phyloP scores from a whole-genome alignment of 2,797 vertebrate genomes.

The Hoplostethus atlanticus region DNA sequence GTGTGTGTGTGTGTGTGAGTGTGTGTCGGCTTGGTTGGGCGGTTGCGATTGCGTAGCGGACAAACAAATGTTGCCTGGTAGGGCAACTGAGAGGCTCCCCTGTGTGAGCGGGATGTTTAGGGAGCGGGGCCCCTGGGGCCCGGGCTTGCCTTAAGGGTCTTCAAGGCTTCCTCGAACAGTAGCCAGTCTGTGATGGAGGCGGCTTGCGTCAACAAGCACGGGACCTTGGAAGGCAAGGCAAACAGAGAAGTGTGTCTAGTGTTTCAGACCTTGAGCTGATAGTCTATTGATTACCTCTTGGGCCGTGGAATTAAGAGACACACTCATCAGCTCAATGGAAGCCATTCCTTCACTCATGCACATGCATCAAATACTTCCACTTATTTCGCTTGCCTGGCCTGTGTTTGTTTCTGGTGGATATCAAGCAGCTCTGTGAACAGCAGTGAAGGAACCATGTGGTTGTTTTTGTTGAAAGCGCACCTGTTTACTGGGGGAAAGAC shows the following conservation, averaged over 20 bases:
- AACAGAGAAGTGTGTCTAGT: slow-evolving; percentile 75
- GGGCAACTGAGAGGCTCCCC: slow-evolving; percentile 70
- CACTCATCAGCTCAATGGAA: slow-evolving; percentile 44
- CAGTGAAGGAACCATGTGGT: not conserved
- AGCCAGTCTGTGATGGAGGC: slow-evolving; percentile 69
- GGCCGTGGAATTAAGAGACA: slow-evolving; percentile 30
- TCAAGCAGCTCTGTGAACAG: slow-evolving; percentile 19
- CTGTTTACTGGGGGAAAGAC: slow-evolving; percentile 4
- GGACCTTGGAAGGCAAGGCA: slow-evolving; percentile 64
- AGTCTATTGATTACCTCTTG: slow-evolving; percentile 53
- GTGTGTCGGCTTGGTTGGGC: slow-evolving; percentile 21
- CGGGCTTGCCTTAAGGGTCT: slow-evolving; percentile 68
- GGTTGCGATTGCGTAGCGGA: slow-evolving; percentile 70
- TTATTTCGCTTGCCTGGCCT: slow-evolving; percentile 21
- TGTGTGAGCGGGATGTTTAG: slow-evolving; percentile 69
- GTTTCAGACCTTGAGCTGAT: slow-evolving; percentile 53
- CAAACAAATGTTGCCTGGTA: slow-evolving; percentile 84
- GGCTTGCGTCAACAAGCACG: slow-evolving; percentile 65
- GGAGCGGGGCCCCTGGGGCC: slow-evolving; percentile 54
- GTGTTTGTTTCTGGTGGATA: slow-evolving; percentile 37
- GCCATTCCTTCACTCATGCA: slow-evolving; percentile 32
- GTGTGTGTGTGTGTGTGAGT: slow-evolving; percentile 46
- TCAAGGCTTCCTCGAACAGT: slow-evolving; percentile 69
- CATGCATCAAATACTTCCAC: slow-evolving; percentile 29
- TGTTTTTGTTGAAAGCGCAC: slow-evolving; percentile 30